Percentiles rank a stretch among this genome's conserved stretches.
These are phyloP conservation scores for Papilio glaucus DNA, from an alignment of 1,140 invertebrate species.

Conservation along the genomic window DNA sequence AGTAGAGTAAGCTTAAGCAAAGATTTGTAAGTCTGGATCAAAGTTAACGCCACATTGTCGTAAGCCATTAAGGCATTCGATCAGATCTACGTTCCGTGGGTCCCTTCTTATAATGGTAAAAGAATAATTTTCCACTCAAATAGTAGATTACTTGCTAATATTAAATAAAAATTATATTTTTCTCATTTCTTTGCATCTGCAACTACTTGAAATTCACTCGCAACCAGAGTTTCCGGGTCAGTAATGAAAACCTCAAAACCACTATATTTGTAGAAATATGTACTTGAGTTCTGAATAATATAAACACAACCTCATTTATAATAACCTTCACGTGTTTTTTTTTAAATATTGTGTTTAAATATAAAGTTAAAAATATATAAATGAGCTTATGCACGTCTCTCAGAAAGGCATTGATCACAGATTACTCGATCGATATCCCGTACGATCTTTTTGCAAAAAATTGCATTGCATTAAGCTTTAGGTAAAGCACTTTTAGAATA, in stretches of 20 bases:
- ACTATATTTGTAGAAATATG: slow-evolving; percentile 32
- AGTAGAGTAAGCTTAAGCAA: too few relatives aligned
- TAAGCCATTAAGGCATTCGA: too few relatives aligned
- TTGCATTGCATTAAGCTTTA: too few relatives aligned
- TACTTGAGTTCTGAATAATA: slow-evolving; percentile 16
- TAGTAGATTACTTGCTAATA: background rate
- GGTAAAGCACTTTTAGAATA: too few relatives aligned
- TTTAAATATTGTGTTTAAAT: background rate
- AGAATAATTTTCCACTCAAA: background rate
- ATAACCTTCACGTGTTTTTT: background rate
- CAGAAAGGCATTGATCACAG: too few relatives aligned
- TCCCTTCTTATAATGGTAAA: too few relatives aligned
- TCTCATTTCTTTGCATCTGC: slow-evolving; percentile 33
- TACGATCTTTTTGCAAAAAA: too few relatives aligned
- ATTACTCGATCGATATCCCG: too few relatives aligned
- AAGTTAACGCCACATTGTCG: too few relatives aligned
- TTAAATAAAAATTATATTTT: slow-evolving; percentile 36
- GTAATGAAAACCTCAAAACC: slow-evolving; percentile 33
- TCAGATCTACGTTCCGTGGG: too few relatives aligned
- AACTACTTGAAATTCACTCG: slow-evolving; percentile 36
- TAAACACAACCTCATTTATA: background rate
- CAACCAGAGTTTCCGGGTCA: slow-evolving; percentile 35
- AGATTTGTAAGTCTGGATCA: too few relatives aligned
- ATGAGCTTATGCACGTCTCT: too few relatives aligned
- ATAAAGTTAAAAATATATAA: background rate